phyloP scores from a whole-genome alignment of 2,797 vertebrate genomes.

The Clarias platycephalus region DNA sequence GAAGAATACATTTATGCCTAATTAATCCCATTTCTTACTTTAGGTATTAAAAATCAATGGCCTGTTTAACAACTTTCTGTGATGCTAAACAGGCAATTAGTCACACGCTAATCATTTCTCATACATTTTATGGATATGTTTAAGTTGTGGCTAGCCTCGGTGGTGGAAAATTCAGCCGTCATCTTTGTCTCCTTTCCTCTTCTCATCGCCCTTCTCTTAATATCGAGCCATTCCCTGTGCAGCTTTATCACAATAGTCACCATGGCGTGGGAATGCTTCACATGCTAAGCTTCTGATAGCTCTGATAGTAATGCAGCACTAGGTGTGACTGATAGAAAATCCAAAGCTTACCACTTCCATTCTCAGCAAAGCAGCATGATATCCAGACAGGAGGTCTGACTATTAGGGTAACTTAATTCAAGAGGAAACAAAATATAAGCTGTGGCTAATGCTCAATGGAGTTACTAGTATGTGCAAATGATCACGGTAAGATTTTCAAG shows the following conservation, averaged over 20 bases:
- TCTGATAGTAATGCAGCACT: constrained; percentile 31
- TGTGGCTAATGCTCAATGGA: constrained; percentile 34
- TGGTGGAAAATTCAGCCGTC: constrained; percentile 56
- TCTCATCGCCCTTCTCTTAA: constrained; percentile 41
- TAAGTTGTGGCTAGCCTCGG: constrained; percentile 60
- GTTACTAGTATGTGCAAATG: neutral
- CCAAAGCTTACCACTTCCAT: neutral
- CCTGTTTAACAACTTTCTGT: constrained; percentile 81
- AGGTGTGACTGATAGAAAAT: constrained; percentile 25
- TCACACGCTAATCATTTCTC: constrained; percentile 80
- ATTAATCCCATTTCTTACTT: constrained; percentile 80
- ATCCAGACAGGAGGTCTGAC: constrained; percentile 28
- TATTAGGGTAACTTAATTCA: constrained; percentile 37
- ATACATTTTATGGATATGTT: constrained; percentile 77
- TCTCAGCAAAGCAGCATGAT: constrained; percentile 15
- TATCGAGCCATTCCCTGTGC: constrained; percentile 54
- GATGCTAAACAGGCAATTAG: constrained; percentile 82
- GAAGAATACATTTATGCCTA: constrained; percentile 80
- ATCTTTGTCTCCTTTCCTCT: constrained; percentile 55
- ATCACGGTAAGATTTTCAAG: neutral
- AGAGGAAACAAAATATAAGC: constrained; percentile 17
- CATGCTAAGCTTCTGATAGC: constrained; percentile 52
- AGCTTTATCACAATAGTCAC: constrained; percentile 56
- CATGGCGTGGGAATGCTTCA: constrained; percentile 42
- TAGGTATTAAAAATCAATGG: constrained; percentile 81